Conservation (phyloP, 2,888 invertebrate genomes). For the Toxonevra muliebris region DNA sequence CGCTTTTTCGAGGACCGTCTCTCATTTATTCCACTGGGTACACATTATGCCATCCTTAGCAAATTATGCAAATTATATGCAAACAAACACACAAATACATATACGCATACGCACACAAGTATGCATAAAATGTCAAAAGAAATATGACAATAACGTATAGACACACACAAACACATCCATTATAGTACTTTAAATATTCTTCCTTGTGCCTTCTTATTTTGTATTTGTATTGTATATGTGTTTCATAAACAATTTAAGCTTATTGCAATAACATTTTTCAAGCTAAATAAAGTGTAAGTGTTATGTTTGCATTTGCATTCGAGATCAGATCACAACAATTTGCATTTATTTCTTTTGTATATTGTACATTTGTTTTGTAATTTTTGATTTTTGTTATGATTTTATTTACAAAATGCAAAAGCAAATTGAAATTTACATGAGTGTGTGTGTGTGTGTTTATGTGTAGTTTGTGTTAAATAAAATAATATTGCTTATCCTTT, state of each 20-base stretch:
- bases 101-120: constrained; percentile 12
- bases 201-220: neutral
- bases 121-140: neutral
- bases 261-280: constrained; percentile 7
- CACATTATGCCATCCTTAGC: constrained; percentile 22
- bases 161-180: constrained; percentile 11
- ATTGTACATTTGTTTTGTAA: too few relatives aligned
- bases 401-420: too few relatives aligned
- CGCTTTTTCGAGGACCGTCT: too few relatives aligned
- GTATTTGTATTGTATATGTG: neutral
- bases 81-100: neutral
- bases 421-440: too few relatives aligned
- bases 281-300: neutral
- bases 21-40: neutral
- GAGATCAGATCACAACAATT: too few relatives aligned
- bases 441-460: too few relatives aligned
- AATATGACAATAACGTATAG: neutral
- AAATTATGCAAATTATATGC: constrained; percentile 19
- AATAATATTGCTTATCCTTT: too few relatives aligned
- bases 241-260: constrained; percentile 6
- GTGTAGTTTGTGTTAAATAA: too few relatives aligned
- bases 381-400: too few relatives aligned
- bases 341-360: too few relatives aligned
- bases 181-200: neutral
- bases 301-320: neutral